These are phyloP conservation scores for Drosophila multiciliata DNA, from an alignment of 2,888 invertebrate genomes.

Conservation along the genomic window DNA sequence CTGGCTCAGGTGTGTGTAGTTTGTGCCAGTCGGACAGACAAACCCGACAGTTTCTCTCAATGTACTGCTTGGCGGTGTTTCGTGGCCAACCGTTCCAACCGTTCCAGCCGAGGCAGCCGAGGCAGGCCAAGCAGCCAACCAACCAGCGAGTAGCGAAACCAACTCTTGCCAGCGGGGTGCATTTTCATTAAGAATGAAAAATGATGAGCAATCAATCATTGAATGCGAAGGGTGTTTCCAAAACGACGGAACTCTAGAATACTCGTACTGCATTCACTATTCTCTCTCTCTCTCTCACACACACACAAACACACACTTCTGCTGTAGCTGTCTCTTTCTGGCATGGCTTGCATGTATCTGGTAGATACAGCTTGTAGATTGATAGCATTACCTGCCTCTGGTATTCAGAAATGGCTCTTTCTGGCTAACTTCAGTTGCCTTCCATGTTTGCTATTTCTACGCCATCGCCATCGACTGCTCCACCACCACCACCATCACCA, in stretches of 20 bases:
- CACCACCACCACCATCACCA: background rate
- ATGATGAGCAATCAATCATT: conserved; percentile 86
- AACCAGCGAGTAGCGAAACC: conserved; percentile 58
- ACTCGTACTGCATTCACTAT: conserved; percentile 16
- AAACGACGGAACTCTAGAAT: conserved; percentile 40
- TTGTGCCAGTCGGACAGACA: conserved; percentile 21
- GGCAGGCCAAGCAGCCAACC: conserved; percentile 38
- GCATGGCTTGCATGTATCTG: conserved; percentile 49
- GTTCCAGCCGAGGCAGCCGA: background rate
- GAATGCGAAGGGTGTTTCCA: conserved; percentile 83
- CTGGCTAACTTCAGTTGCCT: conserved; percentile 40
- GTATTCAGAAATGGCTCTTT: conserved; percentile 68
- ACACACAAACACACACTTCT: conserved; percentile 14
- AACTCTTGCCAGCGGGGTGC: conserved; percentile 85
- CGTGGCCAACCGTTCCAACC: background rate
- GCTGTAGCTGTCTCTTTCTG: conserved; percentile 32
- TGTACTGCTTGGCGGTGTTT: conserved; percentile 17
- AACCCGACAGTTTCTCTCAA: conserved; percentile 35
- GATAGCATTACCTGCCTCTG: conserved; percentile 81
- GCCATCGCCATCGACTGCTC: background rate
- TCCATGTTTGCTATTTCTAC: conserved; percentile 39
- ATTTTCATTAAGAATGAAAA: conserved; percentile 86
- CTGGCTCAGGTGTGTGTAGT: conserved; percentile 65
- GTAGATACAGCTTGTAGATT: conserved; percentile 78
- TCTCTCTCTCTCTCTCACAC: background rate